Evolutionary conservation across 2,113 vertebrate species (phyloP), one percentile per base, ranked within the genome.

Genomic region (Ursus arctos): DNA sequence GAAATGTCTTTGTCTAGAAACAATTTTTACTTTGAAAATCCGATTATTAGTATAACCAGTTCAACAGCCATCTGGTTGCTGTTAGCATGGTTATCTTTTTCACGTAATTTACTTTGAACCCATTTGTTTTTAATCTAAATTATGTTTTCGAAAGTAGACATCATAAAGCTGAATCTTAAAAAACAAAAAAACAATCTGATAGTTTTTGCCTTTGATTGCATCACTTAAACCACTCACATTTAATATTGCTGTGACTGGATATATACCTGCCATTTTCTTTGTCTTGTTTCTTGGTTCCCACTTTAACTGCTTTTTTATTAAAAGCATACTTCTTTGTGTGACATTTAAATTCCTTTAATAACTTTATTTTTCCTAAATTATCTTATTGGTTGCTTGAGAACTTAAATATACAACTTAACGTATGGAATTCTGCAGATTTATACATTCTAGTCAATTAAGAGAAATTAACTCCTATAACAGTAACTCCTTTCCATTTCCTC

Each of bases 21-120:
- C 14, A 74, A 63, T 74, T 89, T 94, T 82, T 89, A 80, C 63
- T 82, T 74, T 89, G 65, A 74, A 74, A 74, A 83, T 69, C 53
- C 81, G 51, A 9, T 36, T 47, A 71, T 71, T 36, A 81, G 28
- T 71, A 43, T 40, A 61, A 40, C 53, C 36, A 61, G 40, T 26
- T 36, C 26, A 55, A n/a, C 49, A 43, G 33, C 88, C 14, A 49
- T 72, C 16, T 72, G 53, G 85, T 72, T 88, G 53, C 24, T 61
- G 15, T 51, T 61, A 63, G 53, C 16, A 81, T 61, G 53, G 40
- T 65, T 59, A 40, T 33, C 65, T 72, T 61, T 81, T 36, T 49
- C 47, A 82, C 26, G 63, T 76, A 61, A 81, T 87, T 80, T 31
- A 71, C 53, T 81, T 88, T 36, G 59, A 88, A 94, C 6, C 63